These are phyloP conservation scores for Sebastes oblongus DNA, from an alignment of 2,797 vertebrate genomes.

Conservation along the genomic window DNA sequence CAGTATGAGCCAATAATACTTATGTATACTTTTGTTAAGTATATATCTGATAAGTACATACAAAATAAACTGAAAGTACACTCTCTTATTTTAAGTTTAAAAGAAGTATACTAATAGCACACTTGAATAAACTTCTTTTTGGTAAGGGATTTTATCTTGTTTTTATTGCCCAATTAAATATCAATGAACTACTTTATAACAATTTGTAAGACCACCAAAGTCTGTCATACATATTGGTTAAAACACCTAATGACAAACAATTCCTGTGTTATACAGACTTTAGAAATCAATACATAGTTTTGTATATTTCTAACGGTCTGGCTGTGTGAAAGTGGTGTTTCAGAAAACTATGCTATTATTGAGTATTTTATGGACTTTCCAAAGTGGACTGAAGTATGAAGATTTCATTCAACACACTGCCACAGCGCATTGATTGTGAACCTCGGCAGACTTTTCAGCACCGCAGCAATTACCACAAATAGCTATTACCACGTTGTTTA, in stretches of 20 bases:
- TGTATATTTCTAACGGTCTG: not conserved
- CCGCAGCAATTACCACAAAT: slow-evolving; percentile 59
- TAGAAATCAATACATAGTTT: not conserved
- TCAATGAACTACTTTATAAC: not conserved
- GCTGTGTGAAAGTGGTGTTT: not conserved
- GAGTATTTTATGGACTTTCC: not conserved
- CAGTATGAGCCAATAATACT: no score
- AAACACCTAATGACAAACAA: not conserved
- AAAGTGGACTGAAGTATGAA: slow-evolving; percentile 25
- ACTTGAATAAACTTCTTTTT: no score
- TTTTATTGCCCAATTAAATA: not conserved
- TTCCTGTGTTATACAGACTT: not conserved
- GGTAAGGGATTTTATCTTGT: no score
- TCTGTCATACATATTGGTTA: not conserved
- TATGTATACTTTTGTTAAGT: no score
- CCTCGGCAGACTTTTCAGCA: slow-evolving; percentile 37
- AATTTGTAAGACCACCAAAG: not conserved
- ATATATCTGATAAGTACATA: no score
- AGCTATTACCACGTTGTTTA: slow-evolving; percentile 59
- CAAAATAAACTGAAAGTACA: no score
- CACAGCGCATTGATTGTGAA: slow-evolving; percentile 47
- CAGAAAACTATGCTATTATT: not conserved
- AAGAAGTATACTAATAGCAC: no score
- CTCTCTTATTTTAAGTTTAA: no score
- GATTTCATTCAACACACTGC: slow-evolving; percentile 18